A percentile compares a stretch with the other conserved stretches of the same genome.
Evolutionary conservation across 2,888 invertebrate genomes (phyloP).

Genomic region (Bombylius discolor): DNA sequence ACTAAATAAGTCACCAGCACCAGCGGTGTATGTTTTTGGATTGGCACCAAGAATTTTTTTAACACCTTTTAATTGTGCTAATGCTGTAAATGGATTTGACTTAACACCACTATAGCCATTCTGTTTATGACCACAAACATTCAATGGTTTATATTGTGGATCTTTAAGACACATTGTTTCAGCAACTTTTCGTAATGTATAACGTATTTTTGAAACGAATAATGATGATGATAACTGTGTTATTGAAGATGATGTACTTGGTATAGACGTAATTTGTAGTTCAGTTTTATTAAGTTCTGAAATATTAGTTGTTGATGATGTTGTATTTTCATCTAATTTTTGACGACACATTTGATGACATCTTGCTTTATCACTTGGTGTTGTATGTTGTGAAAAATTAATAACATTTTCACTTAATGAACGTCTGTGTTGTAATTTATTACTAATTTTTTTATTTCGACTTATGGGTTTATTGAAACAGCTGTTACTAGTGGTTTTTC

Average conservation of each 20-base stretch:
- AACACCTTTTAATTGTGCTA: conserved; percentile 66
- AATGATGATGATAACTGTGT: no score
- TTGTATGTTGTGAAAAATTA: conserved; percentile 45
- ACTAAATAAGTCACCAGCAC: conserved; percentile 50
- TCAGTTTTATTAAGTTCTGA: conserved; percentile 12
- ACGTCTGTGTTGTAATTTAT: conserved; percentile 45
- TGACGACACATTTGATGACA: conserved; percentile 49
- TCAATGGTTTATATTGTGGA: conserved; percentile 61
- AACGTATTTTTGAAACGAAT: conserved; percentile 4
- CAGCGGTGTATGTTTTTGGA: conserved; percentile 37
- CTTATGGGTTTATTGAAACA: no score
- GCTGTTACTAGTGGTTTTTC: no score
- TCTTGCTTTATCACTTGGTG: conserved; percentile 61
- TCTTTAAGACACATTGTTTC: conserved; percentile 78
- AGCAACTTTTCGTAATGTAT: conserved; percentile 55
- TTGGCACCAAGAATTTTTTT: conserved; percentile 65
- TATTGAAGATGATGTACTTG: background rate
- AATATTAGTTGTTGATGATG: conserved; percentile 28
- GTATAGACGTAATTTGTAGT: background rate
- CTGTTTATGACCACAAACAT: conserved; percentile 31
- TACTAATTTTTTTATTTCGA: background rate
- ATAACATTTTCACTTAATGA: conserved; percentile 61
- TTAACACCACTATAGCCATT: conserved; percentile 29
- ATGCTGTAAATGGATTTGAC: conserved; percentile 59
- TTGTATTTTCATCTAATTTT: conserved; percentile 15